phyloP scores from a whole-genome alignment of 2,113 vertebrate species.

The Pelvicachromis taeniatus region DNA sequence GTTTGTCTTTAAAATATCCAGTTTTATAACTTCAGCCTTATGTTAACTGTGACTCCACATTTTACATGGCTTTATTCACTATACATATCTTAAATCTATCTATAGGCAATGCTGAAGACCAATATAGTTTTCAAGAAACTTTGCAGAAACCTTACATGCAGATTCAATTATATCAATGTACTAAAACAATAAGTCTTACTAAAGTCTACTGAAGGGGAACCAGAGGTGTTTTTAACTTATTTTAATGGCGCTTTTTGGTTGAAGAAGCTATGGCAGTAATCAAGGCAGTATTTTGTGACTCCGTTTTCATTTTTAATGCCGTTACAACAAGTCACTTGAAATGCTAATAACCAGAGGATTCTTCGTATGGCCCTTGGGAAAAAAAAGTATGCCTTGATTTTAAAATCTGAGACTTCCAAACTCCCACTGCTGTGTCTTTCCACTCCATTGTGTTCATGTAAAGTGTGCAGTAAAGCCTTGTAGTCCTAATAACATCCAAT shows the following conservation, averaged over 20 bases:
- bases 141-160: background rate
- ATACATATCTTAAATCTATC: too few species aligned
- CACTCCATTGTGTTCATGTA: conserved; percentile 45
- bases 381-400: background rate
- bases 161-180: background rate
- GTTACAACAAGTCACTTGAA: background rate
- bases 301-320: background rate
- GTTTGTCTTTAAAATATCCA: background rate
- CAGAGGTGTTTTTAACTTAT: background rate
- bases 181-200: background rate
- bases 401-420: background rate
- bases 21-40: too few species aligned
- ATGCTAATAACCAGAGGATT: background rate
- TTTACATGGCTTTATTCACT: too few species aligned
- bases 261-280: background rate
- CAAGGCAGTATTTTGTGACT: background rate
- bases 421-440: background rate
- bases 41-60: too few species aligned
- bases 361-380: background rate
- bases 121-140: background rate
- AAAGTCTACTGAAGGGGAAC: background rate
- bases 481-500: conserved; percentile 57
- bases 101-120: too few species aligned
- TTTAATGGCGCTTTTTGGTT: background rate
- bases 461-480: conserved; percentile 44